These are phyloP conservation scores for Pseudopleuronectes americanus DNA, from an alignment of 2,797 vertebrate genomes.

Conservation along the genomic window DNA sequence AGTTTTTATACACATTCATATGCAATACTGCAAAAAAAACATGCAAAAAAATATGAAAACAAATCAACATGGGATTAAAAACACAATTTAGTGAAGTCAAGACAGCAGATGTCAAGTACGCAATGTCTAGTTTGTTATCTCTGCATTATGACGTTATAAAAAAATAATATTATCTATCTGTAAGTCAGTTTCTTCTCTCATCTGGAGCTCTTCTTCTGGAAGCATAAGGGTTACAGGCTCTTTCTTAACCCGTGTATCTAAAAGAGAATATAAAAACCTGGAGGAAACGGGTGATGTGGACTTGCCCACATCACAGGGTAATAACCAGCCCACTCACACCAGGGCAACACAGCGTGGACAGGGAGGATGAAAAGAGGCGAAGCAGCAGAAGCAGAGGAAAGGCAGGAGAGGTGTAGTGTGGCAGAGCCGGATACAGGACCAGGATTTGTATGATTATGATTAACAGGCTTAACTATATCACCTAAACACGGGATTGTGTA, in stretches of 20 bases:
- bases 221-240: conserved; percentile 8
- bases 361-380: conserved; percentile 43
- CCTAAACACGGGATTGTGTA: too few species aligned
- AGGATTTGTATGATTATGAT: neutral
- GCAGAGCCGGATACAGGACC: conserved; percentile 60
- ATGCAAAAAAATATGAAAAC: too few species aligned
- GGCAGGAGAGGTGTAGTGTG: conserved; percentile 43
- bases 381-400: conserved; percentile 64
- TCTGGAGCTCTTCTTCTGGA: conserved; percentile 18
- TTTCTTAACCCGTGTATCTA: conserved; percentile 3
- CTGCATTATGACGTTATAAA: neutral
- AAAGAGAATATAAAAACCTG: conserved; percentile 19
- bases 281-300: conserved; percentile 39
- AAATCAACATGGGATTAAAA: too few species aligned
- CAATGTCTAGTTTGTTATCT: conserved; percentile 4
- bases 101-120: neutral
- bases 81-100: too few species aligned
- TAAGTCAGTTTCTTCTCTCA: conserved; percentile 24
- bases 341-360: conserved; percentile 49
- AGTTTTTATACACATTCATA: conserved; percentile 9
- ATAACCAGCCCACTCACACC: conserved; percentile 53
- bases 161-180: neutral
- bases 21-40: conserved; percentile 8
- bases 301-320: conserved; percentile 16
- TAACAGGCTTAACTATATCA: neutral